Evolutionary conservation across 2,888 invertebrate species (phyloP), one percentile per base, ranked within the genome.

Genomic region (Melolontha melolontha): DNA sequence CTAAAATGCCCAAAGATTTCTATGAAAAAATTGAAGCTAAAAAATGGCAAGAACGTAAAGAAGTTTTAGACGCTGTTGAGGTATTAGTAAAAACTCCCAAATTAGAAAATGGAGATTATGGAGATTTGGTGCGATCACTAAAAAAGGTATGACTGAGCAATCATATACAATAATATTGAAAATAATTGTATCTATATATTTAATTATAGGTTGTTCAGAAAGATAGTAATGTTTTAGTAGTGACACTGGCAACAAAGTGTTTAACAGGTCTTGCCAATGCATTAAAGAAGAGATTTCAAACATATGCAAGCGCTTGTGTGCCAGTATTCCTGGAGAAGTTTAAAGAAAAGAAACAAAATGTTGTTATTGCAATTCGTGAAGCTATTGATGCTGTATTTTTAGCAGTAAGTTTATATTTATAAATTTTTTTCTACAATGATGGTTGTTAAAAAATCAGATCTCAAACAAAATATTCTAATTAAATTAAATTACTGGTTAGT

Each of bases 31-130:
- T 95, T 2, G 96, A 98, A 77, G 94, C 94, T 0, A 97, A 96
- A 82, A 98, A 96, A 79, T 99, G 97, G 99, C 95, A 95, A 79
- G 95, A 98, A 67, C 86, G 99, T 29, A 97, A 97, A 80, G 97
- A 98, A 80, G 92, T 93, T 0, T 82, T 99, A 11, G 98, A 98
- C 75, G 86, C 87, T 0, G 81, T 98, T 10, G 94, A 96, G 72
- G 89, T 88, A 72, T 84, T 97, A 16, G 80, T 94, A 8, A 91
- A 93, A 75, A 89, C 88, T 79, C 96, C 94, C 0, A 96, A 93
- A 81, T 82, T 98, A 51, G 96, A 96, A 79, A 90, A 89, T 73
- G 97, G 97, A 0, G 98, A 98, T 79, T 98, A 96, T 83, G 94
- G 94, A 1, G 94, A 96, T 76, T 79, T 98, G 59, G 92, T 98